These are phyloP conservation scores for Cryptops parisi DNA, from an alignment of 2,888 invertebrate species.

Conservation along the genomic window DNA sequence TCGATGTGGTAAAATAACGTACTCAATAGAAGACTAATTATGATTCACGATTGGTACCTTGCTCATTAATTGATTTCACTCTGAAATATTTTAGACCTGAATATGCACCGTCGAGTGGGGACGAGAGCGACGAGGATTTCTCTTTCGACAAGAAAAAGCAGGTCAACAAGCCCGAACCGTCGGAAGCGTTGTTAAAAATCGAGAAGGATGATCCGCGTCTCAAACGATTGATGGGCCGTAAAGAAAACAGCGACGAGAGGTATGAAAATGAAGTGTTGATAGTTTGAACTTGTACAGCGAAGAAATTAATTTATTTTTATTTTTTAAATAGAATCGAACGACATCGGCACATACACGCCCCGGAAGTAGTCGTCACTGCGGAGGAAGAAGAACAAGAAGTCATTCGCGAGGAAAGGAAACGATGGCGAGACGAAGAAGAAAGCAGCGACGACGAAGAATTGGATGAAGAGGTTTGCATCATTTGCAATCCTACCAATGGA, in stretches of 20 bases:
- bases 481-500: too few relatives aligned
- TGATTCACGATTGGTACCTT: not conserved
- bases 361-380: conserved; percentile 39
- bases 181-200: conserved; percentile 28
- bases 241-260: conserved; percentile 33
- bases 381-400: conserved; percentile 20
- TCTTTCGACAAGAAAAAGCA: conserved; percentile 20
- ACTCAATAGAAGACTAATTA: not conserved
- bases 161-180: conserved; percentile 22
- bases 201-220: conserved; percentile 68
- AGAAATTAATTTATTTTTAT: not conserved
- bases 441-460: conserved; percentile 52
- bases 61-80: not conserved
- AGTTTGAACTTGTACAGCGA: not conserved
- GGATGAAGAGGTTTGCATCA: conserved; percentile 45
- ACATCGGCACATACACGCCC: conserved; percentile 47
- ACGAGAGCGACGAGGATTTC: conserved; percentile 66
- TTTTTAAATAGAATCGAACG: conserved; percentile 20
- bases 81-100: conserved; percentile 48
- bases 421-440: conserved; percentile 35
- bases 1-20: not conserved
- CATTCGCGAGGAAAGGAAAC: conserved; percentile 26
- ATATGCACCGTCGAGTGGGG: conserved; percentile 78
- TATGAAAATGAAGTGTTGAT: conserved; percentile 13
- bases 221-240: conserved; percentile 43